These are phyloP conservation scores for Endomychus coccineus DNA, from an alignment of 2,888 invertebrate genomes.

Conservation along the genomic window DNA sequence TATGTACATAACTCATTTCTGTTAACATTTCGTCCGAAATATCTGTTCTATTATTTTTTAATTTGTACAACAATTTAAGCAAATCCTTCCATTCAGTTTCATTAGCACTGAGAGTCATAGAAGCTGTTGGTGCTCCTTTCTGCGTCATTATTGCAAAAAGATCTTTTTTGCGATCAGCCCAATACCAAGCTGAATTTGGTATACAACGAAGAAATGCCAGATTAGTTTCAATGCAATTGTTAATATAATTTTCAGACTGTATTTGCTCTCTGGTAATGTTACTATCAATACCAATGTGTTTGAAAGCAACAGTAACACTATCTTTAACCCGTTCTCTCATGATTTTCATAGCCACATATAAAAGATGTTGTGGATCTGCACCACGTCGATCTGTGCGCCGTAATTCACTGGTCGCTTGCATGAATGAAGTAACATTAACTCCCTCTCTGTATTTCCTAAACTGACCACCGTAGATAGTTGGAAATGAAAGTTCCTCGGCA, in stretches of 20 bases:
- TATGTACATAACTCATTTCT: conserved; percentile 21
- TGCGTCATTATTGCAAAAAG: conserved; percentile 39
- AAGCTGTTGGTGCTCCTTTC: conserved; percentile 33
- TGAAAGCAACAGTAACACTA: conserved; percentile 24
- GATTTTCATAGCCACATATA: conserved; percentile 31
- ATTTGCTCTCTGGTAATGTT: conserved; percentile 31
- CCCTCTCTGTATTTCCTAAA: conserved; percentile 28
- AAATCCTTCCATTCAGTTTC: conserved; percentile 36
- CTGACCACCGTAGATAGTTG: conserved; percentile 37
- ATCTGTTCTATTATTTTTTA: conserved; percentile 16
- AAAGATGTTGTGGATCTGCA: conserved; percentile 29
- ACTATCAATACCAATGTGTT: conserved; percentile 28
- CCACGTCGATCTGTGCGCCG: conserved; percentile 32
- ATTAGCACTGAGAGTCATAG: conserved; percentile 39
- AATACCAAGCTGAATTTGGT: conserved; percentile 37
- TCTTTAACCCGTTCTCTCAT: conserved; percentile 18
- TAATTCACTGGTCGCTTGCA: conserved; percentile 16
- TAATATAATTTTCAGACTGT: conserved; percentile 30
- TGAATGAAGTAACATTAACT: conserved; percentile 5
- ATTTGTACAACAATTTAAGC: conserved; percentile 33
- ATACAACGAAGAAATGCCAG: conserved; percentile 35
- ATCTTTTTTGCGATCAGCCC: conserved; percentile 36
- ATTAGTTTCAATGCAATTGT: conserved; percentile 32
- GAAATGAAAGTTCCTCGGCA: conserved; percentile 41
- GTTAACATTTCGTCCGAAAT: conserved; percentile 8